A percentile compares a stretch with the other conserved stretches of the same genome.
phyloP scores from a whole-genome alignment of 2,113 vertebrate genomes.

The Ursus arctos region DNA sequence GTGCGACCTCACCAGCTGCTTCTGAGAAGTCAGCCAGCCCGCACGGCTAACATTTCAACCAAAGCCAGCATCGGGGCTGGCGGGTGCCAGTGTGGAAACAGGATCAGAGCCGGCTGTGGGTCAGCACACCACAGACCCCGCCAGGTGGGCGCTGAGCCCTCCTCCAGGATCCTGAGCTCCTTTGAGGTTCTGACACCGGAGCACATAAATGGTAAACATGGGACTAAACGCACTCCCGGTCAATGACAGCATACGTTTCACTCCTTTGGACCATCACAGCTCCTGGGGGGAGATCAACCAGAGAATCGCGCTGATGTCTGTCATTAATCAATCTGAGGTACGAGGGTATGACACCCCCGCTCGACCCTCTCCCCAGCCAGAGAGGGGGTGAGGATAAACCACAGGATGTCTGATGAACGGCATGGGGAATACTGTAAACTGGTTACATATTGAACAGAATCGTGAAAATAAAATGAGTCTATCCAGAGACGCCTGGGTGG shows the following conservation, averaged over 20 bases:
- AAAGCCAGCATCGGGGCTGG: not conserved
- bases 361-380: not conserved
- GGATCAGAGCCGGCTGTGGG: not conserved
- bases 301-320: not conserved
- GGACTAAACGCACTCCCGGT: not conserved
- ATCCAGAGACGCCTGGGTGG: not conserved
- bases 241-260: not conserved
- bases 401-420: not conserved
- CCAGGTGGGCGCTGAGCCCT: not conserved
- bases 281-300: not conserved
- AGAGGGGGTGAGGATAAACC: not conserved
- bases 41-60: not conserved
- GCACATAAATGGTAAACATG: not conserved
- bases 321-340: not conserved
- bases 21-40: not conserved
- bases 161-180: not conserved
- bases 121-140: not conserved
- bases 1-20: not conserved
- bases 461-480: not conserved
- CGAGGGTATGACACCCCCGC: not conserved
- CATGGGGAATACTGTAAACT: not conserved
- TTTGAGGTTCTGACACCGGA: not conserved
- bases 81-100: not conserved
- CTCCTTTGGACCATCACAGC: not conserved
- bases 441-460: not conserved